phyloP scores from a whole-genome alignment of 2,113 vertebrate genomes.

The Clarias gariepinus region DNA sequence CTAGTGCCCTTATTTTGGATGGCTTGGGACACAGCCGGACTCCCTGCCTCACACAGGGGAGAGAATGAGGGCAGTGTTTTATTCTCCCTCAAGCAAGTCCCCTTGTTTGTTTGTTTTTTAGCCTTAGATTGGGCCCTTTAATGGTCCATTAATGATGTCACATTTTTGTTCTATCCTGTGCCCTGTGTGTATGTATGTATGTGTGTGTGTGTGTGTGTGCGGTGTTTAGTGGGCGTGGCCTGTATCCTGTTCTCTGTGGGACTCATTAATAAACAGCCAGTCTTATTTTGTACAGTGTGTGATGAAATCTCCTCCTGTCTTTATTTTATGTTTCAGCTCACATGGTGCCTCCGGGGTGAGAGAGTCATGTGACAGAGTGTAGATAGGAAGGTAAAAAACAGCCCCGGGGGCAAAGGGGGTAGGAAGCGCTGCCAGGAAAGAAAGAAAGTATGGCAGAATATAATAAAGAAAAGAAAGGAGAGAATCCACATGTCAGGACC shows the following conservation, averaged over 20 bases:
- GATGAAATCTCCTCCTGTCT: constrained; percentile 18
- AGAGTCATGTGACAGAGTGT: neutral
- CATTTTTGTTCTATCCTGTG: constrained; percentile 21
- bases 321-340: constrained; percentile 8
- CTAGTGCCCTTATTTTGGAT: neutral
- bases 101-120: neutral
- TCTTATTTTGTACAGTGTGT: constrained; percentile 88
- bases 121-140: constrained; percentile 37
- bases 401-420: neutral
- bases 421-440: neutral
- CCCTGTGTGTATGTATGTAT: constrained; percentile 1
- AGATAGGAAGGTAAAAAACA: neutral
- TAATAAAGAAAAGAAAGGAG: neutral
- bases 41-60: neutral
- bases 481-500: no score
- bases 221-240: constrained; percentile 88
- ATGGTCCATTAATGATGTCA: constrained; percentile 51
- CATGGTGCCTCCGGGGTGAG: neutral
- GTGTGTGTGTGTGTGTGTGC: constrained; percentile 65
- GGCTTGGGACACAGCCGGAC: constrained; percentile 26
- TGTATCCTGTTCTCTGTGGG: constrained; percentile 98
- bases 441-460: neutral
- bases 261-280: constrained; percentile 92
- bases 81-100: neutral
- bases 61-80: neutral